Conservation (phyloP, 2,113 vertebrate genomes). For the Notarius quadriscutis region DNA sequence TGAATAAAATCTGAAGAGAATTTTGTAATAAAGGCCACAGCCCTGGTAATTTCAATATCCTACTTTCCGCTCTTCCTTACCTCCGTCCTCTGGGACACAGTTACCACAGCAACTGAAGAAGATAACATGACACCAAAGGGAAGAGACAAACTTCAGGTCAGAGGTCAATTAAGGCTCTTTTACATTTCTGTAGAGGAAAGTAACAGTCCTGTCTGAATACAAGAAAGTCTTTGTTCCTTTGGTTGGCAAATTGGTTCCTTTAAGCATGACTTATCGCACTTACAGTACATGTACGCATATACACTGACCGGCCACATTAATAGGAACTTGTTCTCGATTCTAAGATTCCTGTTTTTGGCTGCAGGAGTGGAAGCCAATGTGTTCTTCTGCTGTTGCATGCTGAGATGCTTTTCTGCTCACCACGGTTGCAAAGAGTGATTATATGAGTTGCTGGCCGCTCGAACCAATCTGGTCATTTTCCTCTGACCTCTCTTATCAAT, state of each 20-base stretch:
- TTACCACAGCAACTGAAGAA: constrained; percentile 67
- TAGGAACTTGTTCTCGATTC: too few relatives aligned
- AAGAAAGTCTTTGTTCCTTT: constrained; percentile 15
- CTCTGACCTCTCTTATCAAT: too few relatives aligned
- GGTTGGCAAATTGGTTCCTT: constrained; percentile 4
- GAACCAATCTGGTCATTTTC: too few relatives aligned
- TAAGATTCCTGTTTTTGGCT: too few relatives aligned
- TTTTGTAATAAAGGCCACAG: not conserved
- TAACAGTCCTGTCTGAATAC: not conserved
- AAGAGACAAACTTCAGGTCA: constrained; percentile 49
- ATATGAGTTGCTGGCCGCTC: too few relatives aligned
- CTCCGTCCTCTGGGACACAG: constrained; percentile 28
- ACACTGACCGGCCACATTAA: too few relatives aligned
- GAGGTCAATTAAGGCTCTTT: constrained; percentile 69
- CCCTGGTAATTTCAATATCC: not conserved
- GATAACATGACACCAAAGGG: constrained; percentile 55
- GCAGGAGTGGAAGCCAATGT: too few relatives aligned
- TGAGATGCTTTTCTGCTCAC: too few relatives aligned
- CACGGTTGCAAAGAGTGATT: too few relatives aligned
- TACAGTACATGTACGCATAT: too few relatives aligned
- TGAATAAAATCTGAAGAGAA: not conserved
- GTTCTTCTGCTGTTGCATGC: too few relatives aligned
- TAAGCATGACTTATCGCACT: not conserved
- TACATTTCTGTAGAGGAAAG: constrained; percentile 58
- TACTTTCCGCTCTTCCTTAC: constrained; percentile 1